Evolutionary conservation across 2,113 vertebrate species (phyloP).

Genomic region (Anoplopoma fimbria): DNA sequence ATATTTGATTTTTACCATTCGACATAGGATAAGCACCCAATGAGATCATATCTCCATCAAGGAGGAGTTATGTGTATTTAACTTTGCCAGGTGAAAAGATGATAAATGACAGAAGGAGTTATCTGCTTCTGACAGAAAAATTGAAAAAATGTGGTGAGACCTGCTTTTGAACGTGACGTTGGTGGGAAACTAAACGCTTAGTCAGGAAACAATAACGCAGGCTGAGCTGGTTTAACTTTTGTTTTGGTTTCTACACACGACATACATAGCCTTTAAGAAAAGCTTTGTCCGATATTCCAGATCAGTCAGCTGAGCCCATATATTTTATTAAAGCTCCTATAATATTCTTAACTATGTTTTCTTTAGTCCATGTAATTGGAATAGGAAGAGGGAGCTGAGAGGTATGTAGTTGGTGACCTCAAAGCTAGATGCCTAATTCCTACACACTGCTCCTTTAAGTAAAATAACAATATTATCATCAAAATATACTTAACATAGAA

Average conservation of each 20-base stretch:
- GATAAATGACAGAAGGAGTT: conserved; percentile 19
- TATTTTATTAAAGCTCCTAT: neutral
- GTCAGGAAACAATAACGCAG: conserved; percentile 9
- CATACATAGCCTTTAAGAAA: no score
- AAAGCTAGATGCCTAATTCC: no score
- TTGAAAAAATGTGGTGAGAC: conserved; percentile 49
- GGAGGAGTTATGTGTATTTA: neutral
- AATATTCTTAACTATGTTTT: no score
- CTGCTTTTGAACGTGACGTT: neutral
- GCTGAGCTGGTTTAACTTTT: neutral
- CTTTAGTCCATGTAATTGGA: no score
- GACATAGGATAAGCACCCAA: neutral
- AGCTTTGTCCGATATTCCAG: neutral
- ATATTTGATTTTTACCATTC: neutral
- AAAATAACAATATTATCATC: no score
- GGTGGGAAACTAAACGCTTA: neutral
- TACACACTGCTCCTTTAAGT: no score
- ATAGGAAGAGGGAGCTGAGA: no score
- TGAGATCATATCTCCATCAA: neutral
- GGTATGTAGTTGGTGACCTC: no score
- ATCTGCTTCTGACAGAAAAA: neutral
- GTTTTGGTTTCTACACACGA: neutral
- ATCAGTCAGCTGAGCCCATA: neutral
- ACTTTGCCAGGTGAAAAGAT: neutral
- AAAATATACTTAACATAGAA: no score